phyloP scores from a whole-genome alignment of 2,888 invertebrate genomes.

The Dilophus febrilis region DNA sequence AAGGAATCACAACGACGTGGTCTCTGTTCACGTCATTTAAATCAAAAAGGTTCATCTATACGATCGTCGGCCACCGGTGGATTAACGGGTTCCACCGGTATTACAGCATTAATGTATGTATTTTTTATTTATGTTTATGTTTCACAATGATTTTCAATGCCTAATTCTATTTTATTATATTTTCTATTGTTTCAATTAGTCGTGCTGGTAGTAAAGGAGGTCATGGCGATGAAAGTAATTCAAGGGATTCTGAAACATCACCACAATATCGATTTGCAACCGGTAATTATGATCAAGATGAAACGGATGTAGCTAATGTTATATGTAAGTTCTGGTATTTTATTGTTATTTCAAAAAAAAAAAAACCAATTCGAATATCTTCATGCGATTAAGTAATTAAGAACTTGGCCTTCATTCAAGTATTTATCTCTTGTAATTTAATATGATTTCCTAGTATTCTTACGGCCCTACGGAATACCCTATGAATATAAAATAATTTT shows the following conservation, averaged over 20 bases:
- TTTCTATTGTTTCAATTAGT: constrained; percentile 18
- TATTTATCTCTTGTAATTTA: no score
- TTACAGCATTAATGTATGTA: constrained; percentile 4
- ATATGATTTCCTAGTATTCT: no score
- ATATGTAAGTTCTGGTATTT: constrained; percentile 41
- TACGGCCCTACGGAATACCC: no score
- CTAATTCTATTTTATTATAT: not conserved
- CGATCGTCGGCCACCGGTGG: constrained; percentile 26
- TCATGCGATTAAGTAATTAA: not conserved
- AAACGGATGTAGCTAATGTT: constrained; percentile 94
- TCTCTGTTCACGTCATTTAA: constrained; percentile 91
- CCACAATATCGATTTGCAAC: constrained; percentile 64
- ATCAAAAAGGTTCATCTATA: constrained; percentile 51
- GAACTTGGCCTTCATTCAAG: no score
- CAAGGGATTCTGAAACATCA: constrained; percentile 74
- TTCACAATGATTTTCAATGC: no score
- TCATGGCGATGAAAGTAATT: constrained; percentile 67
- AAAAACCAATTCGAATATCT: no score
- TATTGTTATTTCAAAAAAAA: no score
- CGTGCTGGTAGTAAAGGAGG: constrained; percentile 32
- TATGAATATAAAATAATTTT: no score
- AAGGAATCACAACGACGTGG: constrained; percentile 96
- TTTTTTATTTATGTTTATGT: no score
- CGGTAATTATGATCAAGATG: constrained; percentile 79
- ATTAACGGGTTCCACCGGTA: not conserved